phyloP scores from a whole-genome alignment of 2,113 vertebrate genomes.

The Macquaria ambigua region DNA sequence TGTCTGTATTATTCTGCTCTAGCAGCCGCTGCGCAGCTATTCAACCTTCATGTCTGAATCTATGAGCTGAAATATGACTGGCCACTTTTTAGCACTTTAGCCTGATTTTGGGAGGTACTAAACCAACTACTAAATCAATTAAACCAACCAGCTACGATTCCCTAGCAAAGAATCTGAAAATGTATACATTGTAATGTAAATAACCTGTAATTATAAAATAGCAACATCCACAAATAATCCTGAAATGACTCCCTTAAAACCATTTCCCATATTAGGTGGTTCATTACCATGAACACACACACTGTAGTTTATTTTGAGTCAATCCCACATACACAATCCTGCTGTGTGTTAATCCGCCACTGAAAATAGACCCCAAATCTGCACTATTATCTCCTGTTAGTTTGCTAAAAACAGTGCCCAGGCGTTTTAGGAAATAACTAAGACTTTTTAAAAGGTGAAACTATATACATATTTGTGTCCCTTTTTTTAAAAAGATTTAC shows the following conservation, averaged over 20 bases:
- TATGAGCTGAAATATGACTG: slow-evolving; percentile 7
- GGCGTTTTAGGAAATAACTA: not conserved
- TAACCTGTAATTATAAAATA: not conserved
- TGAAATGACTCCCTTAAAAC: not conserved
- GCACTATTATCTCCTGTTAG: not conserved
- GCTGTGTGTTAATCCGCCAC: not conserved
- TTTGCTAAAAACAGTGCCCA: not conserved
- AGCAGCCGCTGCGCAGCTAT: not conserved
- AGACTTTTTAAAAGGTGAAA: too few species aligned
- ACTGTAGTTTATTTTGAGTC: not conserved
- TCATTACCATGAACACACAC: not conserved
- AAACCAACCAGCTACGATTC: not conserved
- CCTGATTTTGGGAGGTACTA: not conserved
- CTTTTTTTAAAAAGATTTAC: too few species aligned
- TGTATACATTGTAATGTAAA: not conserved
- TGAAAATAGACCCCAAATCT: not conserved
- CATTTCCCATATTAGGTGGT: not conserved
- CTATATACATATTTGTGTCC: too few species aligned
- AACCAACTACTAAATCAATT: not conserved
- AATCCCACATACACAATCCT: not conserved
- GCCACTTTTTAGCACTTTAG: not conserved
- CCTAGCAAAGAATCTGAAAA: not conserved
- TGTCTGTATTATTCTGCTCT: slow-evolving; percentile 21
- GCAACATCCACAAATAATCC: not conserved
- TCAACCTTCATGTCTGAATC: not conserved